phyloP scores from a whole-genome alignment of 2,888 invertebrate species.

The Celastrina argiolus region DNA sequence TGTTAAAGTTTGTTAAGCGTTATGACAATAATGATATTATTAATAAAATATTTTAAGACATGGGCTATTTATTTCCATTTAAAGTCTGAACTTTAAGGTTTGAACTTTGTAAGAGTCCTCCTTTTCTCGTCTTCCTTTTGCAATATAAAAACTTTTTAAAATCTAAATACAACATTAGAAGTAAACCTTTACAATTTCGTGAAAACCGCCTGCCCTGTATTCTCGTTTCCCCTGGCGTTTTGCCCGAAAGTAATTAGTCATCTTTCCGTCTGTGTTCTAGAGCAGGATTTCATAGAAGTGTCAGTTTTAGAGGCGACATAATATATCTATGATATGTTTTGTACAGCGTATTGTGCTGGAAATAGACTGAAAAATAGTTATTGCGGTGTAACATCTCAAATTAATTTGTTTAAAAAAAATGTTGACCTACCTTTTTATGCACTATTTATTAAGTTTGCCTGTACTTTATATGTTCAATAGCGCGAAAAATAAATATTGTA shows the following conservation, averaged over 20 bases:
- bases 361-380: background rate
- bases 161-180: background rate
- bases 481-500: too few species aligned
- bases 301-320: conserved; percentile 25
- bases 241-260: conserved; percentile 73
- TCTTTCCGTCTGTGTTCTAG: conserved; percentile 50
- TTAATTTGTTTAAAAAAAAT: too few species aligned
- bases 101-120: too few species aligned
- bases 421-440: too few species aligned
- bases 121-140: too few species aligned
- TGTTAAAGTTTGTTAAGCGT: background rate
- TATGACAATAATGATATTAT: background rate
- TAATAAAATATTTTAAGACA: too few species aligned
- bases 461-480: too few species aligned
- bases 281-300: conserved; percentile 50
- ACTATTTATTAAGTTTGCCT: too few species aligned
- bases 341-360: conserved; percentile 1
- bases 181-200: conserved; percentile 30
- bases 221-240: conserved; percentile 47
- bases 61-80: too few species aligned
- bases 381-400: too few species aligned
- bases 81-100: too few species aligned
- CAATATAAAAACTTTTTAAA: background rate
- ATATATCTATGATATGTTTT: conserved; percentile 18
- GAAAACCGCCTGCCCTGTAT: conserved; percentile 38